A percentile compares a stretch with the other conserved stretches of the same genome.
These are phyloP conservation scores for Melanotus villosus DNA, from an alignment of 2,888 invertebrate genomes.

Conservation along the genomic window DNA sequence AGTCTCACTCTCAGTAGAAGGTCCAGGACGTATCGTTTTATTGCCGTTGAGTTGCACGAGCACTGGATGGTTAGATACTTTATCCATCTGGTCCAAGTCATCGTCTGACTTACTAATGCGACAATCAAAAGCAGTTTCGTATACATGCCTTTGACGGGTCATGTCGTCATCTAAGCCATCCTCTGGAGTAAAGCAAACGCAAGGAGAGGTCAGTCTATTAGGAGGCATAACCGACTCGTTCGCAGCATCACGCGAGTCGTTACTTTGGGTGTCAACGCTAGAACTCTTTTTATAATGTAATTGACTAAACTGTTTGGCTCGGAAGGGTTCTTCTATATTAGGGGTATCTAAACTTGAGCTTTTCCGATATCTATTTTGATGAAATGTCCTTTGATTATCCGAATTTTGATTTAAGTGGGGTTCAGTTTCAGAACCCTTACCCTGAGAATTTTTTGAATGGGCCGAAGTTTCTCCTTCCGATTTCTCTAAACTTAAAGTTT, in stretches of 20 bases:
- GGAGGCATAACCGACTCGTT: constrained; percentile 74
- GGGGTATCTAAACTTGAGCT: constrained; percentile 61
- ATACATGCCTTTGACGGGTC: constrained; percentile 81
- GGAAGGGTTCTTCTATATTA: constrained; percentile 57
- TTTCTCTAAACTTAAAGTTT: constrained; percentile 64
- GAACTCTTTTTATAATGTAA: constrained; percentile 78
- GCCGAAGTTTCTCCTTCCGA: constrained; percentile 69
- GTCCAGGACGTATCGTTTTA: constrained; percentile 52
- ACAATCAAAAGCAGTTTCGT: constrained; percentile 93
- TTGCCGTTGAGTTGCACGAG: constrained; percentile 73
- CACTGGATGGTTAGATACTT: constrained; percentile 85
- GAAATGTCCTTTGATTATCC: constrained; percentile 47
- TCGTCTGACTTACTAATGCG: constrained; percentile 86
- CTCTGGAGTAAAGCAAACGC: constrained; percentile 78
- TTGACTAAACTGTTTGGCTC: constrained; percentile 64
- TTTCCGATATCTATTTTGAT: constrained; percentile 60
- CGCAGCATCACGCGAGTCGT: constrained; percentile 75
- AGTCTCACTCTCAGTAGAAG: constrained; percentile 56
- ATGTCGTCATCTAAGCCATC: constrained; percentile 74
- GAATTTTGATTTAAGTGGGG: constrained; percentile 42
- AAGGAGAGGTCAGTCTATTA: constrained; percentile 79
- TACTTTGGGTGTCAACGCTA: constrained; percentile 82
- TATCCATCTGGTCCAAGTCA: constrained; percentile 85
- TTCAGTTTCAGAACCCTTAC: constrained; percentile 34
- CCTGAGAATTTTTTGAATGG: constrained; percentile 20